Evolutionary conservation across 1,140 invertebrate genomes (phyloP).

Genomic region (Charaxes varanes): DNA sequence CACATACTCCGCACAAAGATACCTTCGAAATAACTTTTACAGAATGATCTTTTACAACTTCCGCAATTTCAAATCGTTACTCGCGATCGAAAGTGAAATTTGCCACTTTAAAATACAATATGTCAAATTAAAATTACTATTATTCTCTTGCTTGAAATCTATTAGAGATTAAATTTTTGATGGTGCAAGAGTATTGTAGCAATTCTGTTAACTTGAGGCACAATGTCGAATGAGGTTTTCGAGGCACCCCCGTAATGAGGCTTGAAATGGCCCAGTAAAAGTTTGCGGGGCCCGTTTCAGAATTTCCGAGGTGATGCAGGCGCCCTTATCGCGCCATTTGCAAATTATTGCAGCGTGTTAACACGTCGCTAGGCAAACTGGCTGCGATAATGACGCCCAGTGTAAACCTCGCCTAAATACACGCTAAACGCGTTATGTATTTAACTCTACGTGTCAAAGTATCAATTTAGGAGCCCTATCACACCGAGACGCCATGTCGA

Average conservation of each 20-base stretch:
- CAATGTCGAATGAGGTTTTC: slow-evolving; percentile 2
- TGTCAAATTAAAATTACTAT: no score
- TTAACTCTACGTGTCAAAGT: no score
- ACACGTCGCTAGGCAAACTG: slow-evolving; percentile 31
- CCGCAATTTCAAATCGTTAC: no score
- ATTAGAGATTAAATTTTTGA: background rate
- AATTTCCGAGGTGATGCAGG: slow-evolving; percentile 18
- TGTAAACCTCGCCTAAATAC: slow-evolving; percentile 22
- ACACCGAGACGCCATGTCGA: no score
- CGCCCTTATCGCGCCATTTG: slow-evolving; percentile 14
- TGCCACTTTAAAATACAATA: no score
- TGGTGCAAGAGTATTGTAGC: no score
- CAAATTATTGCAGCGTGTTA: slow-evolving; percentile 20
- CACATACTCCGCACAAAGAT: slow-evolving; percentile 17
- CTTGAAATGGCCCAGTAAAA: slow-evolving; percentile 10
- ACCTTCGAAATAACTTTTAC: background rate
- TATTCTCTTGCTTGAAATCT: no score
- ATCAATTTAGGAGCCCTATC: no score
- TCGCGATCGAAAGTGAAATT: no score
- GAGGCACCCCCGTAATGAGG: slow-evolving; percentile 1
- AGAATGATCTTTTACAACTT: no score
- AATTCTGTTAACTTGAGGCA: background rate
- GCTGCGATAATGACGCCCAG: slow-evolving; percentile 35
- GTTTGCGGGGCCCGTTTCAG: slow-evolving; percentile 5
- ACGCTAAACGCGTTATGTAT: no score